Evolutionary conservation across 2,113 vertebrate species (phyloP).

Genomic region (Sceloporus undulatus): DNA sequence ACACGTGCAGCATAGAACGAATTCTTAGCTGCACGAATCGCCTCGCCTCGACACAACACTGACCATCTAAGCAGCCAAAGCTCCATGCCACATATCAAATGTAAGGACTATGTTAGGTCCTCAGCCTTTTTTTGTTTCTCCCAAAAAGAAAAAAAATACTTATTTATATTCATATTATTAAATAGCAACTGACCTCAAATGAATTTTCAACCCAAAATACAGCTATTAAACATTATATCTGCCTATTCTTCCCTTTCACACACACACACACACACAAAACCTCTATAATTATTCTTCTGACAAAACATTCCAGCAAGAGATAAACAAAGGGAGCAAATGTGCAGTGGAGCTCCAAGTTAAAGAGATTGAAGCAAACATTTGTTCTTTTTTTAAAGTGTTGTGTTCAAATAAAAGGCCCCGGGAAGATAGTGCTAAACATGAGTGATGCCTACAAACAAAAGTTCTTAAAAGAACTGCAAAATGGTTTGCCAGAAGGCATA

Average conservation of each 20-base stretch:
- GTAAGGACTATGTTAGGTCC: no score
- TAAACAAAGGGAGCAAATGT: not conserved
- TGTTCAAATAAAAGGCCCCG: slow-evolving; percentile 39
- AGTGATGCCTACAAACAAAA: slow-evolving; percentile 47
- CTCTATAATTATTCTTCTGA: slow-evolving; percentile 27
- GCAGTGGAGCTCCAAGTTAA: slow-evolving; percentile 11
- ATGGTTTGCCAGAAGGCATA: slow-evolving; percentile 52
- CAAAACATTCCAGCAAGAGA: not conserved
- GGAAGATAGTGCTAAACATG: slow-evolving; percentile 34
- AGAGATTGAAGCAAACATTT: slow-evolving; percentile 23
- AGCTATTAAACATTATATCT: not conserved
- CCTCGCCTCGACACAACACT: no score
- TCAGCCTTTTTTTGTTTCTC: not conserved
- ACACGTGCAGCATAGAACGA: no score
- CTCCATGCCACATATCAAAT: no score
- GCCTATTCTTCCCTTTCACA: not conserved
- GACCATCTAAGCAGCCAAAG: no score
- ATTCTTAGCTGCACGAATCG: no score
- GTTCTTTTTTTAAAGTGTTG: slow-evolving; percentile 13
- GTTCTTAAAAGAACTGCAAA: slow-evolving; percentile 40
- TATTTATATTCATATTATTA: slow-evolving; percentile 7
- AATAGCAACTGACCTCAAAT: slow-evolving; percentile 1
- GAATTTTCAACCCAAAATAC: not conserved
- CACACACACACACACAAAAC: not conserved
- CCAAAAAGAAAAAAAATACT: not conserved